Evolutionary conservation across 2,797 vertebrate species (phyloP).

Genomic region (Urosaurus nigricauda): DNA sequence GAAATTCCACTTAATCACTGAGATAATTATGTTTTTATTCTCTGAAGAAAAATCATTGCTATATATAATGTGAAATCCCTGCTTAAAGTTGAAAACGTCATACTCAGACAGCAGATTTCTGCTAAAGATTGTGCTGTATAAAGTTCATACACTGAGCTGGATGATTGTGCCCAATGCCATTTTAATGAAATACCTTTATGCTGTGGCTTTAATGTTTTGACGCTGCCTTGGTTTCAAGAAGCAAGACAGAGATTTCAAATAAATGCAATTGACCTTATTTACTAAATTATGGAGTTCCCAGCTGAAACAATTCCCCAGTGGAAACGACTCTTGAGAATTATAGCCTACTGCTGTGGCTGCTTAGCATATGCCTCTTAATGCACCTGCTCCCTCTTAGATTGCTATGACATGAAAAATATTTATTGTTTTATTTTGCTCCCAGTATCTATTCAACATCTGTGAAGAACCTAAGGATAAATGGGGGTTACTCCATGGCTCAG

Average conservation of each 20-base stretch:
- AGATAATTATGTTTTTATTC: constrained; percentile 13
- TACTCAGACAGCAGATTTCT: neutral
- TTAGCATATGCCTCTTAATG: constrained; percentile 59
- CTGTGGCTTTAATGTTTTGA: neutral
- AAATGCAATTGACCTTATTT: constrained; percentile 27
- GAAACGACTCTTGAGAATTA: neutral
- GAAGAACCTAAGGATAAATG: constrained; percentile 39
- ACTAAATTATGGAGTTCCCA: constrained; percentile 39
- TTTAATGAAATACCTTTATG: neutral
- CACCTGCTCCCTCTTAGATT: constrained; percentile 66
- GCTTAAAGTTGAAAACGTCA: constrained; percentile 9
- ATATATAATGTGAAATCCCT: constrained; percentile 1
- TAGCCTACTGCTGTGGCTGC: constrained; percentile 47
- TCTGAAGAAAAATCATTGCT: neutral
- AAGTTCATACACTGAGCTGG: neutral
- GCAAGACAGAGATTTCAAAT: neutral
- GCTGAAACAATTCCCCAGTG: constrained; percentile 19
- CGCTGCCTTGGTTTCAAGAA: neutral
- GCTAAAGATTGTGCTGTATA: neutral
- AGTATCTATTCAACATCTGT: constrained; percentile 63
- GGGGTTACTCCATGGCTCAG: constrained; percentile 21
- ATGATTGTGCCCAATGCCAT: neutral
- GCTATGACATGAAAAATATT: constrained; percentile 48
- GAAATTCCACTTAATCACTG: constrained; percentile 23
- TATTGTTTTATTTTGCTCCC: constrained; percentile 63